Base-by-base conservation (phyloP, 2,888 invertebrate species). In the Oscheius onirici region DNA sequence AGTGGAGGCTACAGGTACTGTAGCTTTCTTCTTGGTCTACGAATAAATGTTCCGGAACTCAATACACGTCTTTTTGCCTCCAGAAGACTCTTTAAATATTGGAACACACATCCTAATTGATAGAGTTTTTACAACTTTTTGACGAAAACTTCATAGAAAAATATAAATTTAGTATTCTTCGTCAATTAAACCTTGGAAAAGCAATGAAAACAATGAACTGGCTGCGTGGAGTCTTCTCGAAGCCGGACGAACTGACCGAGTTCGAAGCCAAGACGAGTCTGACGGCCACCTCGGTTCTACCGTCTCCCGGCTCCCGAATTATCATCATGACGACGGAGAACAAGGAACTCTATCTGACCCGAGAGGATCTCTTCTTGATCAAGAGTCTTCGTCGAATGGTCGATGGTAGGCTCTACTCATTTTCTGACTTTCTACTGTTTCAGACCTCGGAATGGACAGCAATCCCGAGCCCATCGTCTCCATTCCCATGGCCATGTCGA, bases 371-470 rank as follows among this genome's bases (percentile, higher is more conserved):
- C 28, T 11, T 15, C 24, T 46, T 26, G 13, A 44, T 61, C 11
- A 63, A 63, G 17, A 26, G 26, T 28, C 46, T 63, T 11, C n/a
- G 24, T 17, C 63, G 63, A 49, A 63, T 63, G 63, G 28, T 26
- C 17, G n/a, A 60, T 22, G 60, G 60, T 44, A 15, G 20, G 2
- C 40, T 34, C 20, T 40, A 40, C n/a, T 58, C 15, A 6, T 34
- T 34, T 17, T 20, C 6, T 2, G n/a, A 57, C 10, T n/a, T n/a
- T 46, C 46, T 13, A 15, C 2, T 41, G n/a, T 20, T 60, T 60
- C 26, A 63, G 63, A 63, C 46, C 63, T 63, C 49, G 26, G 34
- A 8, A 34, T 63, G 1, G 28, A 49, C 3, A 17, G n/a, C 3
- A 49, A 17, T 28, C 28, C 17, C 10, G 49, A 46, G 46, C 11